Conservation (phyloP, 1,140 invertebrate genomes). For the Pogonus chalceus region DNA sequence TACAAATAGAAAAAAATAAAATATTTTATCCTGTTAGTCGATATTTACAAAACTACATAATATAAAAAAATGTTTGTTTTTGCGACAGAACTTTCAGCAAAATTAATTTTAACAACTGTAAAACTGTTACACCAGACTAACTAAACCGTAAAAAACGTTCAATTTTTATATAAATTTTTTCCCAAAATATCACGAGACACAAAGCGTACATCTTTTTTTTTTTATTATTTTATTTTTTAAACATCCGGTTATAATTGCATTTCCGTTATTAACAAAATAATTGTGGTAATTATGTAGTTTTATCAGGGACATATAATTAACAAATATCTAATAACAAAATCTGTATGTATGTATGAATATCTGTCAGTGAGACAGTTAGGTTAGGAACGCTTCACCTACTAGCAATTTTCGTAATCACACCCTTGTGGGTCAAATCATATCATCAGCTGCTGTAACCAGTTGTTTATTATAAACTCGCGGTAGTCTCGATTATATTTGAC, state of each 20-base stretch:
- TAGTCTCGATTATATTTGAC: neutral
- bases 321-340: neutral
- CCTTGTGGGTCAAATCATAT: neutral
- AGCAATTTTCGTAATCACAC: neutral
- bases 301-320: constrained; percentile 6
- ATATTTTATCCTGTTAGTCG: too few species aligned
- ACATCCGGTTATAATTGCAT: constrained; percentile 6
- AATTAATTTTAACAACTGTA: constrained; percentile 1
- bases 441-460: neutral
- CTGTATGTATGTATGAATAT: neutral
- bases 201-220: neutral
- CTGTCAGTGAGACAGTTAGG: neutral
- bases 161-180: constrained; percentile 2
- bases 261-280: neutral
- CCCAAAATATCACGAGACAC: neutral
- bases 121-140: neutral
- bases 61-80: too few species aligned
- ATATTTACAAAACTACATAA: too few species aligned
- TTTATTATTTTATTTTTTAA: neutral
- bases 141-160: neutral
- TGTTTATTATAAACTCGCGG: neutral
- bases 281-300: neutral
- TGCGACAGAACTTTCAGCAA: too few species aligned
- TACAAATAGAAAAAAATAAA: too few species aligned
- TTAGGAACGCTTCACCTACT: neutral